A percentile compares a stretch with the other conserved stretches of the same genome.
These are phyloP conservation scores for Ficedula albicollis DNA, from an alignment of 2,797 vertebrate genomes.

Conservation along the genomic window DNA sequence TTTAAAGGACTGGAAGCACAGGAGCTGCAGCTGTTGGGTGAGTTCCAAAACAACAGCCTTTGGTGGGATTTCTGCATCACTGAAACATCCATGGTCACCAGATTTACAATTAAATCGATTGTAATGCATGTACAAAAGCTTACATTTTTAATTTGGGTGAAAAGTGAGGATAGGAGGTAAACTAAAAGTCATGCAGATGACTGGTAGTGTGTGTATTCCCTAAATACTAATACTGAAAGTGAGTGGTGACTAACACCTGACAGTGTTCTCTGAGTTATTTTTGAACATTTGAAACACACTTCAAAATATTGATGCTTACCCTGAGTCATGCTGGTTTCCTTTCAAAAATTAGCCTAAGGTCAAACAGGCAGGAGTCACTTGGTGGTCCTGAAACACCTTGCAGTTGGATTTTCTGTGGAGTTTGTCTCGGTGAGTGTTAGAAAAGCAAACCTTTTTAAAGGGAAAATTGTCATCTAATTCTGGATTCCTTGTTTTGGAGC, in stretches of 20 bases:
- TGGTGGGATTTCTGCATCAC: background rate
- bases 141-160: background rate
- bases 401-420: background rate
- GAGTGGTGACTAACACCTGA: background rate
- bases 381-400: background rate
- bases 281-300: background rate
- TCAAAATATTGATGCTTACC: background rate
- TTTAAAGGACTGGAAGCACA: background rate
- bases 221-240: background rate
- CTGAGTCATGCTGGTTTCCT: background rate
- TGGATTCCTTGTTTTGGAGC: slow-evolving; percentile 36
- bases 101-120: accelerated
- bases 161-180: background rate
- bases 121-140: background rate
- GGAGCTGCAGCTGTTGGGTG: background rate
- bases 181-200: background rate
- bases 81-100: accelerated
- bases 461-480: background rate
- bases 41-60: background rate
- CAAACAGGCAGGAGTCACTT: too few relatives aligned
- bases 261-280: background rate
- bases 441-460: background rate
- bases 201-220: background rate
- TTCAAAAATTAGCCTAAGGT: background rate
- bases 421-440: background rate